Evolutionary conservation across 2,888 invertebrate species (phyloP).

Genomic region (Ametastegia equiseti): DNA sequence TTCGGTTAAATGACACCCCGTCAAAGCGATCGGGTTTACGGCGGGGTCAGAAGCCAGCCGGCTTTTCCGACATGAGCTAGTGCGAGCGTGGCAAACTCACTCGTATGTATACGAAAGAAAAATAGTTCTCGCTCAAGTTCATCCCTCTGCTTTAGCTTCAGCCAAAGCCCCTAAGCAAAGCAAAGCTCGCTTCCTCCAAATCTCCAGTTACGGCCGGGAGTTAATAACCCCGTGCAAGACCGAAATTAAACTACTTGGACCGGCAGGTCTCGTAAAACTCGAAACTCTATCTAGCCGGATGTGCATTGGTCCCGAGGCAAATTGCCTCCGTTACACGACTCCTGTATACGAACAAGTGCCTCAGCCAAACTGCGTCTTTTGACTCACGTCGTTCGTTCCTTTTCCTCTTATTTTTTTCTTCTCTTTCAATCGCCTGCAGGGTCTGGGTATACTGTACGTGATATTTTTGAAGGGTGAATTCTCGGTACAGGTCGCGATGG

Average conservation of each 20-base stretch:
- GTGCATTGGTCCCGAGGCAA: slow-evolving; percentile 28
- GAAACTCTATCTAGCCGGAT: slow-evolving; percentile 41
- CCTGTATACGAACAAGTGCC: not conserved
- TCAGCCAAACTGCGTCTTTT: not conserved
- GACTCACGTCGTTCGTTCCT: not conserved
- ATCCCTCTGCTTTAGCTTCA: too few species aligned
- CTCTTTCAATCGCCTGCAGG: not conserved
- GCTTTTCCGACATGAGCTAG: not conserved
- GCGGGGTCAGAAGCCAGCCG: slow-evolving; percentile 5
- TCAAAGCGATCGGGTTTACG: slow-evolving; percentile 13
- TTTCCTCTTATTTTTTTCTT: not conserved
- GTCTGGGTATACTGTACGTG: too few species aligned
- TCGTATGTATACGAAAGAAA: not conserved
- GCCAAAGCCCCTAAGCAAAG: slow-evolving; percentile 51
- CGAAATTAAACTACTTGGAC: slow-evolving; percentile 46
- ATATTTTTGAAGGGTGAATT: too few species aligned
- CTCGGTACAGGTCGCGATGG: not conserved
- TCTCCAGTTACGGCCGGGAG: slow-evolving; percentile 25
- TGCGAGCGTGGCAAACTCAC: not conserved
- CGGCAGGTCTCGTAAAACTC: slow-evolving; percentile 44
- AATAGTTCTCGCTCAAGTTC: not conserved
- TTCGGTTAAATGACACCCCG: not conserved
- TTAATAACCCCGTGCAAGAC: slow-evolving; percentile 40
- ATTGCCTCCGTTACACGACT: slow-evolving; percentile 19
- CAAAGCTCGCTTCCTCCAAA: slow-evolving; percentile 2